A percentile compares a stretch with the other conserved stretches of the same genome.
These are phyloP conservation scores for Henricia sp. DNA, from an alignment of 53 echinoderm and acorn worm genomes.

Conservation along the genomic window DNA sequence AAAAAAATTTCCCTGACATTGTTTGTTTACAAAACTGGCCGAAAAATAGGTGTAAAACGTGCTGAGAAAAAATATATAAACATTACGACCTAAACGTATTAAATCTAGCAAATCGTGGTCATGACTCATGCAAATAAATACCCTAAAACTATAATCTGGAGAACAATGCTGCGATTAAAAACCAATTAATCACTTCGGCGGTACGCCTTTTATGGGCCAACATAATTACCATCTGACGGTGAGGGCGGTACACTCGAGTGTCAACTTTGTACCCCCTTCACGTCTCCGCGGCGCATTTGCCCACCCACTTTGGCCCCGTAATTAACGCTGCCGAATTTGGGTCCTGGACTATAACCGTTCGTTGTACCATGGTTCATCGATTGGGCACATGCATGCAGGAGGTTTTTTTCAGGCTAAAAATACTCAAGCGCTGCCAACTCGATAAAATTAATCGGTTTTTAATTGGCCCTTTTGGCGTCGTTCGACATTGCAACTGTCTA, in stretches of 20 bases:
- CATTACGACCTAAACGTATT: neutral
- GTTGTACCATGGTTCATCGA: neutral
- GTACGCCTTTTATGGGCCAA: neutral
- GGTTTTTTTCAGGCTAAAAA: neutral
- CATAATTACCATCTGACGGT: neutral
- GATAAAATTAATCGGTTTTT: slow-evolving; percentile 40
- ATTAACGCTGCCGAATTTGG: slow-evolving; percentile 9
- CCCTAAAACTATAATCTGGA: neutral
- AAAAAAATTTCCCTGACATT: no score
- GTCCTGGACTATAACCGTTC: slow-evolving; percentile 3
- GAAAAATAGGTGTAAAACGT: no score
- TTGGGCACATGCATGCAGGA: neutral
- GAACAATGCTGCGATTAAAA: neutral
- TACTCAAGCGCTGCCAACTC: neutral
- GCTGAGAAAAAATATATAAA: no score
- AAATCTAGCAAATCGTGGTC: neutral
- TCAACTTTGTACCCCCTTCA: slow-evolving; percentile 26
- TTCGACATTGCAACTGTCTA: neutral
- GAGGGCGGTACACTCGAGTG: slow-evolving; percentile 24
- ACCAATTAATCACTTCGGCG: neutral
- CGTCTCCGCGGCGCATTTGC: neutral
- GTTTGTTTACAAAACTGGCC: no score
- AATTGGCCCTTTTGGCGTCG: slow-evolving; percentile 31
- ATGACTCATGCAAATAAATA: neutral
- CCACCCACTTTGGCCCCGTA: neutral